Percentiles rank a stretch among this genome's conserved stretches.
Conservation (phyloP, 2,113 vertebrate species). For the Peromyscus leucopus region DNA sequence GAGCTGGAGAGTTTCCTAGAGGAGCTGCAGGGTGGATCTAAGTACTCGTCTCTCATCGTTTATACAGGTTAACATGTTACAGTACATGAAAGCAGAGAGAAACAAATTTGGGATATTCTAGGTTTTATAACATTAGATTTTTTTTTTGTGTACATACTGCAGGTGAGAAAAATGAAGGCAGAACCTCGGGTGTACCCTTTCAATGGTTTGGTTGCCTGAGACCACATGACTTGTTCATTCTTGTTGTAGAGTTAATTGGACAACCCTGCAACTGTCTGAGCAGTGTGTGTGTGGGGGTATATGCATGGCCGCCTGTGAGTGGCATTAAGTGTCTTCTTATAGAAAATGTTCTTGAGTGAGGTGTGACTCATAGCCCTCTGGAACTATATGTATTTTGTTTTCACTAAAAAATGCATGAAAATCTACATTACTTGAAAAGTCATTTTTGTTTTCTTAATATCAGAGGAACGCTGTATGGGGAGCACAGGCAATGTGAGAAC, state of each 20-base stretch:
- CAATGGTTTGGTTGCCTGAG: neutral
- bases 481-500: slow-evolving; percentile 20
- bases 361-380: neutral
- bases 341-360: neutral
- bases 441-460: slow-evolving; percentile 21
- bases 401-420: slow-evolving; percentile 40
- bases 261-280: neutral
- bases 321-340: neutral
- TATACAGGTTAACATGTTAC: neutral
- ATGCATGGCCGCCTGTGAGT: neutral
- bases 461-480: neutral
- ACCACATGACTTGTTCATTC: neutral
- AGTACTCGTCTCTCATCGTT: slow-evolving; percentile 1
- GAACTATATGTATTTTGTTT: slow-evolving; percentile 7
- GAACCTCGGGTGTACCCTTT: neutral
- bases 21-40: neutral
- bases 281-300: neutral
- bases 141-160: neutral
- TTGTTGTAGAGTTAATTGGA: neutral
- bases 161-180: neutral
- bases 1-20: slow-evolving; percentile 22
- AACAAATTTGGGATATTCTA: neutral
- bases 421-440: neutral
- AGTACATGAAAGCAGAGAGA: slow-evolving; percentile 26
- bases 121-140: neutral